A percentile compares a stretch with the other conserved stretches of the same genome.
Conservation (phyloP, 2,888 invertebrate genomes). For the Saturnia japonica region DNA sequence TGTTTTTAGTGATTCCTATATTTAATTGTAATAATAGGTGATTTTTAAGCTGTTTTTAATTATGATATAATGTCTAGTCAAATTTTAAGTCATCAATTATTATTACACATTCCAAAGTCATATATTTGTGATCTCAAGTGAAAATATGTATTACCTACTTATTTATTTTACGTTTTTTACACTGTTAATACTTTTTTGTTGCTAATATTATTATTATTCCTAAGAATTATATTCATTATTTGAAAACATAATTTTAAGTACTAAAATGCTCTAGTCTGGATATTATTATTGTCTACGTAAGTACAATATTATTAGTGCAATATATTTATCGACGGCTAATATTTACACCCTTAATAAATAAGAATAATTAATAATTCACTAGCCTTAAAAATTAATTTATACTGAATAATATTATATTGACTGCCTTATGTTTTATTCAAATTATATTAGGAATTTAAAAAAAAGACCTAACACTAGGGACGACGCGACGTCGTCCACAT, state of each 20-base stretch:
- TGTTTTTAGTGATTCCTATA: slow-evolving; percentile 5
- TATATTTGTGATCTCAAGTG: slow-evolving; percentile 32
- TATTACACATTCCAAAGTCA: slow-evolving; percentile 12
- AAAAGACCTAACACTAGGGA: background rate
- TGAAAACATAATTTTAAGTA: slow-evolving; percentile 31
- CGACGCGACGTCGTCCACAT: too few species aligned
- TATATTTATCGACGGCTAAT: slow-evolving; percentile 60
- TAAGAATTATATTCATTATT: slow-evolving; percentile 38
- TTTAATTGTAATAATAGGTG: slow-evolving; percentile 1
- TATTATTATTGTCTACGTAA: slow-evolving; percentile 32
- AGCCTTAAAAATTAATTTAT: slow-evolving; percentile 34
- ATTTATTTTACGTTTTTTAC: slow-evolving; percentile 34
- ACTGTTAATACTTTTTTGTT: slow-evolving; percentile 40
- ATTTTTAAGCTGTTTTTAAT: slow-evolving; percentile 15
- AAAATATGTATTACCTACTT: slow-evolving; percentile 3
- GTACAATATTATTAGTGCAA: slow-evolving; percentile 56
- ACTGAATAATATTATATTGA: slow-evolving; percentile 14
- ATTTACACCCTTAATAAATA: slow-evolving; percentile 50
- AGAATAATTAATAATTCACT: slow-evolving; percentile 43
- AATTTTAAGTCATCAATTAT: slow-evolving; percentile 8
- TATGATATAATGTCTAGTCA: slow-evolving; percentile 25
- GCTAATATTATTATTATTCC: slow-evolving; percentile 31
- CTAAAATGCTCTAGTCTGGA: slow-evolving; percentile 48
- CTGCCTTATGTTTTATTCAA: slow-evolving; percentile 8
- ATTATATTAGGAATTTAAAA: background rate